A percentile compares a stretch with the other conserved stretches of the same genome.
Conservation (phyloP, 23 tunicate species). For the Halocynthia roretzi region DNA sequence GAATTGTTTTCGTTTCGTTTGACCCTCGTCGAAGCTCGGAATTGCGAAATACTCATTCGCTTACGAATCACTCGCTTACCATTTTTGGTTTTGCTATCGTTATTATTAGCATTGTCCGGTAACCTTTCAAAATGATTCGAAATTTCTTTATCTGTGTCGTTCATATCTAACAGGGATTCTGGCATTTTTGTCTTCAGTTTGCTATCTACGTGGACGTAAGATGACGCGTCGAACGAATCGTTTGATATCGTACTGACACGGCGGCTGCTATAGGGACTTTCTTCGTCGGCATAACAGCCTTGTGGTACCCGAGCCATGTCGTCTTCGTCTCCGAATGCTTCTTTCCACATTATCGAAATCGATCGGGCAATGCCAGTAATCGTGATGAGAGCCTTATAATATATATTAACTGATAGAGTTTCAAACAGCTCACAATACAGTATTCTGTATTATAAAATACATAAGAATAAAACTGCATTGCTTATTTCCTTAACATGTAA, state of each 20-base stretch:
- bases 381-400: no score
- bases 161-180: conserved; percentile 12
- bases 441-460: no score
- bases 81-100: conserved; percentile 14
- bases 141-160: conserved; percentile 12
- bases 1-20: background rate
- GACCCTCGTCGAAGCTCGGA: background rate
- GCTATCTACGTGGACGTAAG: conserved; percentile 30
- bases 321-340: conserved; percentile 1
- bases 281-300: conserved; percentile 8
- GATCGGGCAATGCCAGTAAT: no score
- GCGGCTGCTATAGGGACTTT: background rate
- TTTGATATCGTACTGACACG: conserved; percentile 29
- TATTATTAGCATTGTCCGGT: background rate
- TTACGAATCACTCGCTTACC: conserved; percentile 20
- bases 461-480: no score
- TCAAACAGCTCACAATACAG: no score
- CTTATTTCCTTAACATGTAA: no score
- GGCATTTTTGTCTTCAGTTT: conserved; percentile 47
- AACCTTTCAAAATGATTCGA: conserved; percentile 15
- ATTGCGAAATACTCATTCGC: conserved; percentile 14
- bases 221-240: conserved; percentile 26
- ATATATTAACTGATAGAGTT: no score
- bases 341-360: conserved; percentile 16
- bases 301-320: background rate